A percentile compares a stretch with the other conserved stretches of the same genome.
These are phyloP conservation scores for Trilocha varians DNA, from an alignment of 2,888 invertebrate genomes.

Conservation along the genomic window DNA sequence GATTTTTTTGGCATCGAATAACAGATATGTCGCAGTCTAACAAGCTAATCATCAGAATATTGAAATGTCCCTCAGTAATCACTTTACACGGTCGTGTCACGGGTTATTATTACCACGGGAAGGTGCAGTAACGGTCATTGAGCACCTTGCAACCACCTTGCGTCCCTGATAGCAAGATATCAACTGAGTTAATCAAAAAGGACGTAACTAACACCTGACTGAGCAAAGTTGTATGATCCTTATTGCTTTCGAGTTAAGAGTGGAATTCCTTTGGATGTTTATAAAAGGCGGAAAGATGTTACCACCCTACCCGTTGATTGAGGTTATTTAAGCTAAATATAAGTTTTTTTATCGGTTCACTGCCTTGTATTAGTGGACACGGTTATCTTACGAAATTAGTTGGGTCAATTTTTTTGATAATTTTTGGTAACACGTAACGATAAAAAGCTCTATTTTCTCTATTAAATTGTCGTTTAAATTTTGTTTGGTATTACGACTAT, in stretches of 20 bases:
- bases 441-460: neutral
- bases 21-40: slow-evolving; percentile 11
- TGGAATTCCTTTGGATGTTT: neutral
- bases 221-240: slow-evolving; percentile 7
- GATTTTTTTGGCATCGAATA: no score
- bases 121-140: slow-evolving; percentile 59
- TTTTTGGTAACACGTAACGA: neutral
- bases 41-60: slow-evolving; percentile 9
- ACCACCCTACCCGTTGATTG: slow-evolving; percentile 59
- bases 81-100: slow-evolving; percentile 55
- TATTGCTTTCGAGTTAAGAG: neutral
- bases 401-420: slow-evolving; percentile 11
- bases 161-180: slow-evolving; percentile 57
- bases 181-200: slow-evolving; percentile 29
- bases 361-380: slow-evolving; percentile 60
- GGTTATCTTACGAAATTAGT: slow-evolving; percentile 64
- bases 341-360: slow-evolving; percentile 38
- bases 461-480: no score
- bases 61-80: slow-evolving; percentile 49
- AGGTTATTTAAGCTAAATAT: slow-evolving; percentile 59
- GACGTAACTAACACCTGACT: slow-evolving; percentile 12
- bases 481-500: no score
- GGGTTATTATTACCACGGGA: slow-evolving; percentile 42
- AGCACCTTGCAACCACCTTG: slow-evolving; percentile 70
- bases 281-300: slow-evolving; percentile 44